Percentiles rank a stretch among this genome's conserved stretches.
phyloP scores from a whole-genome alignment of 2,888 invertebrate species.

The Hypena proboscidalis region DNA sequence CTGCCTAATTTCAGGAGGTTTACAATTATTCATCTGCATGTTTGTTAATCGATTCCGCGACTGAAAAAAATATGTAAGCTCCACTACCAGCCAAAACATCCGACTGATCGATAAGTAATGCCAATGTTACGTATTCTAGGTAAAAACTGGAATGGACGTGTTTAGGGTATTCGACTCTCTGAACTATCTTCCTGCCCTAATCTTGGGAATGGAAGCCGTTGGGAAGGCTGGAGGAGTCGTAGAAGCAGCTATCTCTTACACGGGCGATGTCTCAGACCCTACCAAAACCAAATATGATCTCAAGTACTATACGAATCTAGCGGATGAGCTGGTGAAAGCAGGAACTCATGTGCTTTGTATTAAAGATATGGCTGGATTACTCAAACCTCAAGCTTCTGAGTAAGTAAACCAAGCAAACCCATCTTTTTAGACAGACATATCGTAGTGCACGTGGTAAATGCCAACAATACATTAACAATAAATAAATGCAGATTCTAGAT shows the following conservation, averaged over 20 bases:
- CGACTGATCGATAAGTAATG: no score
- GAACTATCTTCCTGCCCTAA: constrained; percentile 98
- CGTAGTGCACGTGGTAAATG: no score
- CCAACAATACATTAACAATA: no score
- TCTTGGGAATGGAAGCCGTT: constrained; percentile 98
- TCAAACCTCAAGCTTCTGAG: constrained; percentile 96
- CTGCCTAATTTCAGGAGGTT: no score
- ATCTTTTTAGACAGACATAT: no score
- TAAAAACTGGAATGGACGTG: constrained; percentile 98
- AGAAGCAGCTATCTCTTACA: constrained; percentile 99
- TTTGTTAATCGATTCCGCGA: no score
- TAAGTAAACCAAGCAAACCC: no score
- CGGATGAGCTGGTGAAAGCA: constrained; percentile 98
- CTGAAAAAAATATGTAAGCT: no score
- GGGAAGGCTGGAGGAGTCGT: constrained; percentile 99
- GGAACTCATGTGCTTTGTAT: constrained; percentile 97
- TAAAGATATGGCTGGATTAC: constrained; percentile 98
- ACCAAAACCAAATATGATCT: constrained; percentile 96
- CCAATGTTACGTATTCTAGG: constrained; percentile 68
- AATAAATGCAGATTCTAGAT: no score
- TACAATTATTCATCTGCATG: no score
- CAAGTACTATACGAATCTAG: constrained; percentile 96
- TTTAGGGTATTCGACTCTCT: constrained; percentile 99
- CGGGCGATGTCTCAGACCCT: constrained; percentile 98
- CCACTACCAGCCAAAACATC: no score